Base-by-base conservation (phyloP, 1,140 invertebrate genomes). In the Lucilia sericata region DNA sequence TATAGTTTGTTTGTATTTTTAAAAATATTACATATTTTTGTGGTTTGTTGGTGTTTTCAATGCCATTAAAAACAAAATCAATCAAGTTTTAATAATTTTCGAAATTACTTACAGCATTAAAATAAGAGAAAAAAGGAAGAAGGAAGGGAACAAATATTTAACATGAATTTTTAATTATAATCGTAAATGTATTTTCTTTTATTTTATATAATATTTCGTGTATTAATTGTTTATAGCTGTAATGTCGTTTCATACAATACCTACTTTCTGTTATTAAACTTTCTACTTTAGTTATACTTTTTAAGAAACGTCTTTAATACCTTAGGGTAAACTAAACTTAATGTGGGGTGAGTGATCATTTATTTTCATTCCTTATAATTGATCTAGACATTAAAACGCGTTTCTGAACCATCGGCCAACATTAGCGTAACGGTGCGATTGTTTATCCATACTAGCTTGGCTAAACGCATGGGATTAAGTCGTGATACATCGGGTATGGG, bases 401-500 rank as follows among this genome's bases (percentile, higher is more conserved):
- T 97, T 92, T 98, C 97, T 0, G 96, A 96, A 17, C 97, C 97
- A 91, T 98, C 97, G 10, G 97, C 96, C 85, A 99, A 92, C 95
- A 98, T 97, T 7, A 98, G 91, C 0, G 96, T 97, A 8, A 98
- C 96, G n/a, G 96, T 96, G 78, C 97, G 94, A 88, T 96, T 96
- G 85, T 96, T 97, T 47, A 97, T 97, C 98, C 98, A 99, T 5
- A 98, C 95, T 12, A 99, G 92, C 78, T 96, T 94, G 21, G 97
- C 97, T 86, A 97, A 92, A n/a, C 95, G 93, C 91, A 97, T 96
- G 3, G 96, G 96, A 92, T 97, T 97, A 47, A 96, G 92, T 2
- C 96, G 93, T 0, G 96, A 94, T 25, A 97, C 95, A 88, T 98
- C 97, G 42, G 97, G 95, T 87, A 98, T 96, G 0, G 97, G 97